Evolutionary conservation across 2,113 vertebrate genomes (phyloP).

Genomic region (Amazona guildingii): DNA sequence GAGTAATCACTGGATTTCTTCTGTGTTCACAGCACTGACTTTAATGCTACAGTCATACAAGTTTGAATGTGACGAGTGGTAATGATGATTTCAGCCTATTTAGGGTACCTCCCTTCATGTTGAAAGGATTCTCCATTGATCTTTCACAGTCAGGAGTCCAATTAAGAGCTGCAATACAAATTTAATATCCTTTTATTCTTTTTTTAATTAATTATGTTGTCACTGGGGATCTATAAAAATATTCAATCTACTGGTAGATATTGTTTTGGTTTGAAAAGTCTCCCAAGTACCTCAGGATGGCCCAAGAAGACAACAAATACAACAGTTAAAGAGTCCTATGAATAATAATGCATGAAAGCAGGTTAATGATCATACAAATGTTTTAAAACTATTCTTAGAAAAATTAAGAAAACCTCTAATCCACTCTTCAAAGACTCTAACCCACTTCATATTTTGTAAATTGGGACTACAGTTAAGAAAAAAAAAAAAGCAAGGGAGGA

Average conservation of each 20-base stretch:
- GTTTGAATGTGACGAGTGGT: not conserved
- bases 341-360: not conserved
- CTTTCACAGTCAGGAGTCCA: not conserved
- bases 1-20: not conserved
- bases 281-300: not conserved
- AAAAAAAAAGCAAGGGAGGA: rapidly evolving
- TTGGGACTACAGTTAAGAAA: not conserved
- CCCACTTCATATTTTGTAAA: not conserved
- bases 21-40: not conserved
- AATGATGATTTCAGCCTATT: not conserved
- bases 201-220: not conserved
- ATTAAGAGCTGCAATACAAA: not conserved
- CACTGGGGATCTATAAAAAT: not conserved
- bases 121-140: not conserved
- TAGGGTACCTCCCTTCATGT: not conserved
- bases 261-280: not conserved
- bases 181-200: not conserved
- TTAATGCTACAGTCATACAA: not conserved
- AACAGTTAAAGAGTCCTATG: not conserved
- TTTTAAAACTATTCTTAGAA: not conserved
- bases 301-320: not conserved
- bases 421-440: not conserved
- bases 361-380: not conserved
- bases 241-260: not conserved
- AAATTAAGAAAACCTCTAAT: not conserved